These are phyloP conservation scores for Ptychadena robeensis DNA, from an alignment of 2,797 vertebrate genomes.

Conservation along the genomic window DNA sequence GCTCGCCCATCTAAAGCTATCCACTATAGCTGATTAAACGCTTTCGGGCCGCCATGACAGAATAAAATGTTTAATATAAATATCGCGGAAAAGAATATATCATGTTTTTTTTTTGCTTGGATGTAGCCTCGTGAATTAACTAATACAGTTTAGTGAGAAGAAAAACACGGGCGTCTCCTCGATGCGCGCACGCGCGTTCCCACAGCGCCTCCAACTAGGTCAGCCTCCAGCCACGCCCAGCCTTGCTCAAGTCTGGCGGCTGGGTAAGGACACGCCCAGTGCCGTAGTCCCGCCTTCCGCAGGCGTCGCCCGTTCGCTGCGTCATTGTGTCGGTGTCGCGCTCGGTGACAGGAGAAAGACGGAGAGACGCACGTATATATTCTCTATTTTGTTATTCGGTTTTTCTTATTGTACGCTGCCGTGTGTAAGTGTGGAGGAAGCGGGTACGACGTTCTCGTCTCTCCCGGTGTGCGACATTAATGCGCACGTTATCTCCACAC, in stretches of 20 bases:
- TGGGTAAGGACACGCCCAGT: constrained; percentile 4
- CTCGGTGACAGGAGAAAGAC: constrained; percentile 53
- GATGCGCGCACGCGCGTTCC: neutral
- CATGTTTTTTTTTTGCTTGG: neutral
- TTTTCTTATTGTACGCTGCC: neutral
- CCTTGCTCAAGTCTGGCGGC: neutral
- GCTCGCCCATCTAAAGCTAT: no score
- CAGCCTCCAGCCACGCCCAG: constrained; percentile 18
- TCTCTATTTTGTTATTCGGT: neutral
- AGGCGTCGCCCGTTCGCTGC: constrained; percentile 50
- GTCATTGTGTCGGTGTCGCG: constrained; percentile 61
- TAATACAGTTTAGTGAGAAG: constrained; percentile 32
- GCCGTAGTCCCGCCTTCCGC: constrained; percentile 13
- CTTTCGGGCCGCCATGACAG: no score
- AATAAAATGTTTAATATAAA: no score
- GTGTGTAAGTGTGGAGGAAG: neutral
- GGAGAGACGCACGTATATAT: constrained; percentile 48
- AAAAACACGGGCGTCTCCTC: constrained; percentile 19
- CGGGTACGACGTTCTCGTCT: no score
- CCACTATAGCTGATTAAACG: no score
- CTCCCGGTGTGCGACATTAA: neutral
- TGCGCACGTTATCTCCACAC: neutral
- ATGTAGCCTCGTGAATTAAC: no score
- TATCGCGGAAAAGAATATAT: no score
- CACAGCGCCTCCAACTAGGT: neutral